Conservation (phyloP, 2,888 invertebrate genomes). For the Anaspis maculata region DNA sequence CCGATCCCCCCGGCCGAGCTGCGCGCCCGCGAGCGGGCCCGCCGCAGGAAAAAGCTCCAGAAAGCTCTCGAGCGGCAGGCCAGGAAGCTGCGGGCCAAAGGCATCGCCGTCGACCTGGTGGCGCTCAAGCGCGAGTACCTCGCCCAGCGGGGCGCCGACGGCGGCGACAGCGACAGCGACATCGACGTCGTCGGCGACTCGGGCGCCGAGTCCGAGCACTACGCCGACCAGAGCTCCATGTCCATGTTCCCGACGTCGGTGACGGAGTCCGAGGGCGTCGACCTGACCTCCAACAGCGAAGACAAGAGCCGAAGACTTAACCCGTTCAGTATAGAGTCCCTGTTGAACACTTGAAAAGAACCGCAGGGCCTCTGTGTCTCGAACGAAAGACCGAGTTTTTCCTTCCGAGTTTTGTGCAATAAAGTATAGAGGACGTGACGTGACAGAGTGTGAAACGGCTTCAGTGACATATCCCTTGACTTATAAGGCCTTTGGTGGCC, state of each 20-base stretch:
- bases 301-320: constrained; percentile 54
- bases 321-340: constrained; percentile 85
- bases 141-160: constrained; percentile 61
- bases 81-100: constrained; percentile 83
- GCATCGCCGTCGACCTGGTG: constrained; percentile 80
- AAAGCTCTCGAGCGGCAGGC: constrained; percentile 90
- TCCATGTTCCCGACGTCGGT: no score
- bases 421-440: constrained; percentile 11
- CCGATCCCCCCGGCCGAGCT: constrained; percentile 91
- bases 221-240: constrained; percentile 22
- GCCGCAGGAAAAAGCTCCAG: constrained; percentile 82
- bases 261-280: constrained; percentile 38
- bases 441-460: no score
- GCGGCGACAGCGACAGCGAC: constrained; percentile 55
- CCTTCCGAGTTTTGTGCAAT: constrained; percentile 23
- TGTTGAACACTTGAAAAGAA: constrained; percentile 61
- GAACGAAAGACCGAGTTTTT: constrained; percentile 3
- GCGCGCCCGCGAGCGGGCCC: constrained; percentile 75
- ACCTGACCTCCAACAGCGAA: constrained; percentile 43
- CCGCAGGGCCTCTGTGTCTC: constrained; percentile 8
- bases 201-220: constrained; percentile 60
- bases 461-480: no score
- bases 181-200: constrained; percentile 81
- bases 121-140: constrained; percentile 79
- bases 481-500: no score